These are phyloP conservation scores for Dendronephthya gigantea DNA, from an alignment of 64 coral and sea anemone genomes.

Conservation along the genomic window DNA sequence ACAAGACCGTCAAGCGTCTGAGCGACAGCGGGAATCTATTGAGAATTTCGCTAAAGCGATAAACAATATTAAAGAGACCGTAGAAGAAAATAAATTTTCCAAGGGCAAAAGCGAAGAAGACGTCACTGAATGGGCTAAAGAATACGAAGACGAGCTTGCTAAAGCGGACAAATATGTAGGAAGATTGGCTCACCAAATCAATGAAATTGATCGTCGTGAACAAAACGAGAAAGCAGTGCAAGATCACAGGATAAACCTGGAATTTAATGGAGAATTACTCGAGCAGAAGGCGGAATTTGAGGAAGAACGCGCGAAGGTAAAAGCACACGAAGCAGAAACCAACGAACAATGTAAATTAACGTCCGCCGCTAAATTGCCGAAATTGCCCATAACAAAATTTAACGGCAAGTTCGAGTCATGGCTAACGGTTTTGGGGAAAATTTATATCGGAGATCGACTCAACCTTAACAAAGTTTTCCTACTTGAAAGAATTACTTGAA, in stretches of 20 bases:
- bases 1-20: constrained; percentile 22
- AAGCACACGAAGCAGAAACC: neutral
- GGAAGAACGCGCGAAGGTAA: neutral
- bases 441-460: constrained; percentile 24
- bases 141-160: constrained; percentile 18
- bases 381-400: constrained; percentile 37
- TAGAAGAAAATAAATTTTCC: constrained; percentile 35
- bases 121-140: neutral
- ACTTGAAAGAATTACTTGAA: no score
- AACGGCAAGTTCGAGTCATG: constrained; percentile 42
- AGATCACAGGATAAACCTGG: constrained; percentile 2
- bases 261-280: constrained; percentile 23
- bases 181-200: neutral
- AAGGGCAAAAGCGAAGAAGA: constrained; percentile 48
- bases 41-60: neutral
- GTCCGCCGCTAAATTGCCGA: constrained; percentile 36
- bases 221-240: neutral
- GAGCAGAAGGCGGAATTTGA: constrained; percentile 25
- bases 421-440: constrained; percentile 43
- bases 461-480: no score
- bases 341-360: constrained; percentile 2
- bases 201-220: constrained; percentile 13
- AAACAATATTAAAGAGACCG: neutral
- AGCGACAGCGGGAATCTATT: constrained; percentile 16
- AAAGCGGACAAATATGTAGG: neutral